These are phyloP conservation scores for Junonia oenone DNA, from an alignment of 2,888 invertebrate species.

Conservation along the genomic window DNA sequence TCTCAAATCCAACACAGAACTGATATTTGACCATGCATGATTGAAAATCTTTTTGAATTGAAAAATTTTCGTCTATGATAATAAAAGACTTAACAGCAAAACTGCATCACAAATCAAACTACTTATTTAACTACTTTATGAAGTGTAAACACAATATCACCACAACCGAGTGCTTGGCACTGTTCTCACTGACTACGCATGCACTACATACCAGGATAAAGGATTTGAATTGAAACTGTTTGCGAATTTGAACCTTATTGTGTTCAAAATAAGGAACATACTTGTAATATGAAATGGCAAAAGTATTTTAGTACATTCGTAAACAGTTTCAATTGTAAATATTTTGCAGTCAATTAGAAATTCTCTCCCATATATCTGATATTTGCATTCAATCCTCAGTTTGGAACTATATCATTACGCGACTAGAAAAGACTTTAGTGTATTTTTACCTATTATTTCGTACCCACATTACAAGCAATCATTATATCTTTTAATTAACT, in stretches of 20 bases:
- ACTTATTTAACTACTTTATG: conserved; percentile 24
- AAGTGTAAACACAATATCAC: conserved; percentile 47
- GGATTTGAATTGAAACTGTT: conserved; percentile 21
- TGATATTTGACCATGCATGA: conserved; percentile 52
- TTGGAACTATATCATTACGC: neutral
- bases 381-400: neutral
- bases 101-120: conserved; percentile 68
- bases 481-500: conserved; percentile 2
- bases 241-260: conserved; percentile 5
- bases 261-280: neutral
- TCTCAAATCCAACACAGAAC: conserved; percentile 50
- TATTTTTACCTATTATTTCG: neutral
- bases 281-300: too few relatives aligned
- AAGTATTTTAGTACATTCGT: neutral
- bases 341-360: conserved; percentile 20
- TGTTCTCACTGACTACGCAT: conserved; percentile 69
- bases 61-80: conserved; percentile 45
- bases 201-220: conserved; percentile 52
- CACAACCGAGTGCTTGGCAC: conserved; percentile 75
- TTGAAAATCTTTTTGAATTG: conserved; percentile 31
- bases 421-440: neutral
- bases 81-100: conserved; percentile 69
- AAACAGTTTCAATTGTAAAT: conserved; percentile 22
- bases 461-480: conserved; percentile 9
- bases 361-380: conserved; percentile 1